Conservation (phyloP, 2,113 vertebrate species). For the Melanerpes formicivorus region DNA sequence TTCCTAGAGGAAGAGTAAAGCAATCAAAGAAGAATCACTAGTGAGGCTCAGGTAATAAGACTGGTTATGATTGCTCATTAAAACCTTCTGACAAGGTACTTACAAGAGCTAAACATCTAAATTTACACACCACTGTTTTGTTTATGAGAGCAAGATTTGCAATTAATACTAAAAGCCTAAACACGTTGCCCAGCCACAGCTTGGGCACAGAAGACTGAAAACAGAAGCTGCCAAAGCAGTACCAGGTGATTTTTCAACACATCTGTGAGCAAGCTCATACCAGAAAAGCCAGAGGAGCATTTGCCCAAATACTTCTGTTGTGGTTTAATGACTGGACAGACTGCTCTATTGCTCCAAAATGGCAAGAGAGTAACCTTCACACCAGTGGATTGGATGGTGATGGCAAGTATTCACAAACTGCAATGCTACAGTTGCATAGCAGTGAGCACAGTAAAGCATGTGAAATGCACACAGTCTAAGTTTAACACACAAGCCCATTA, state of each 20-base stretch:
- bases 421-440: too few species aligned
- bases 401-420: too few species aligned
- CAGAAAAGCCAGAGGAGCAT: background rate
- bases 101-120: background rate
- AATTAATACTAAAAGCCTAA: background rate
- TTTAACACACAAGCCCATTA: too few species aligned
- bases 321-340: too few species aligned
- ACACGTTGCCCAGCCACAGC: background rate
- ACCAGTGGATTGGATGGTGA: too few species aligned
- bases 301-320: background rate
- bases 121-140: background rate
- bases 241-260: background rate
- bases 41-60: background rate
- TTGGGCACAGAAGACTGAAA: background rate
- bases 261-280: fast-evolving
- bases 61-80: background rate
- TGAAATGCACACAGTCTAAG: too few species aligned
- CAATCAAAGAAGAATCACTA: background rate
- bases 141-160: background rate
- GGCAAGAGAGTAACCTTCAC: too few species aligned
- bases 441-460: too few species aligned
- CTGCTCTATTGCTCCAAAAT: too few species aligned
- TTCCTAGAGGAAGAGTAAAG: background rate
- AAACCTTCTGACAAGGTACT: background rate
- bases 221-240: background rate